Evolutionary conservation across 2,113 vertebrate genomes (phyloP), one percentile per base, ranked within the genome.

Genomic region (Apaloderma vittatum): DNA sequence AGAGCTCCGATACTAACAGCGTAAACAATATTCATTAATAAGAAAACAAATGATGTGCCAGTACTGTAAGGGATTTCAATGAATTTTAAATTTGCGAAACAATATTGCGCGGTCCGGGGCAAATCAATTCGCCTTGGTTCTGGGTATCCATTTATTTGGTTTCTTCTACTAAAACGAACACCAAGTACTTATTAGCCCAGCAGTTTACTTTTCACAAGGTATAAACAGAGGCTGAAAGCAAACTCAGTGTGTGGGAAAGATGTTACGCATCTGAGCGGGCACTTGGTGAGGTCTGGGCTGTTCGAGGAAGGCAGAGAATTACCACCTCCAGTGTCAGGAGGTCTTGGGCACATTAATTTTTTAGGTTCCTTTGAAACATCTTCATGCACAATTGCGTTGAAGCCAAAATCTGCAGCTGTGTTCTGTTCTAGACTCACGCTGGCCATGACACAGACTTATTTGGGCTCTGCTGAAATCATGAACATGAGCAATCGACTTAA

Each of bases 71-170:
- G 59, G 61, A 74, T 29, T 78, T 52, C 43, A 43, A 27, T 71
- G 74, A 75, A 87, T 85, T 75, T 51, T 19, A 59, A 26, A 63
- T 85, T 81, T 74, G 63, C 37, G 12, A 22, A 85, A 26, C 34
- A 14, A 0, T 9, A 16, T 55, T 66, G 82, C 49, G 51, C 1
- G 37, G 17, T 67, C 73, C 0, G 1, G 1, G 49, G 61, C 63
- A 78, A 93, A 93, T 91, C 1, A 8, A 87, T 94, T 91, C 6
- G 23, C 55, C 55, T 49, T 20, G 65, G 59, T 71, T 52, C 34
- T n/a, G 45, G 59, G 34, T 7, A 78, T 59, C 66, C 29, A 8
- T 34, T 68, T 43, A 15, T 71, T 71, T 63, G 77, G 26, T 34
- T 87, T 57, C 61, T 63, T 57, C 77, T 59, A 76, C 75, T 52